Evolutionary conservation across 1,140 invertebrate genomes (phyloP).

Genomic region (Teleopsis dalmanni): DNA sequence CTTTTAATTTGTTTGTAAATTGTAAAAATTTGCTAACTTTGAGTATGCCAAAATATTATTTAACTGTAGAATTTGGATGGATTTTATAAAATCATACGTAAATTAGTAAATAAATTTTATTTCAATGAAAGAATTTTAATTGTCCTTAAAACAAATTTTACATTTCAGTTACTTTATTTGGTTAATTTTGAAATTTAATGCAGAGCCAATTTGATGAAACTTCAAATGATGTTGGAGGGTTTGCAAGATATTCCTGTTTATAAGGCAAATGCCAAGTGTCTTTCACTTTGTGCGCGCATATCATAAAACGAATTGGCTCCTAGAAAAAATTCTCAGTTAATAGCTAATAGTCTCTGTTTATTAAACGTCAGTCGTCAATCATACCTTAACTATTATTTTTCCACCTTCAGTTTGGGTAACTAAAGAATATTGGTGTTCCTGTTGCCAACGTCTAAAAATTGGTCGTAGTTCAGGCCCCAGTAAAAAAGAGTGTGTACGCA

Average conservation of each 20-base stretch:
- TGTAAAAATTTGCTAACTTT: neutral
- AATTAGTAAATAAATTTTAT: slow-evolving; percentile 1
- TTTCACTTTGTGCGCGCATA: slow-evolving; percentile 39
- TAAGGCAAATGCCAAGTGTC: slow-evolving; percentile 52
- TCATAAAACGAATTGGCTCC: slow-evolving; percentile 38
- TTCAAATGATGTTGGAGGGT: slow-evolving; percentile 26
- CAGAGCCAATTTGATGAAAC: slow-evolving; percentile 32
- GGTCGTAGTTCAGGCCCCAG: slow-evolving; percentile 49
- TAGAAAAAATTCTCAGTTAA: no score
- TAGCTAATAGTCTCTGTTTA: no score
- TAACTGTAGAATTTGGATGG: slow-evolving; percentile 1
- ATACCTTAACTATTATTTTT: slow-evolving; percentile 41
- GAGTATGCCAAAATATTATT: neutral
- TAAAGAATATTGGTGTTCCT: slow-evolving; percentile 54
- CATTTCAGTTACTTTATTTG: slow-evolving; percentile 6
- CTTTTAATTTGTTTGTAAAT: neutral
- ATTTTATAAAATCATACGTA: neutral
- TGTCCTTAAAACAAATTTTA: neutral
- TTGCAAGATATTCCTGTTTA: slow-evolving; percentile 20
- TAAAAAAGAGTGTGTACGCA: slow-evolving; percentile 61
- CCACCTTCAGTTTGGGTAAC: slow-evolving; percentile 36
- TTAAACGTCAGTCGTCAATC: no score
- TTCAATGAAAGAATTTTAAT: neutral
- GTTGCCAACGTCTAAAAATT: slow-evolving; percentile 65
- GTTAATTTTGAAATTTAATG: slow-evolving; percentile 19